Base-by-base conservation (phyloP, 2,888 invertebrate species). In the Drosophila nr. perissopoda region DNA sequence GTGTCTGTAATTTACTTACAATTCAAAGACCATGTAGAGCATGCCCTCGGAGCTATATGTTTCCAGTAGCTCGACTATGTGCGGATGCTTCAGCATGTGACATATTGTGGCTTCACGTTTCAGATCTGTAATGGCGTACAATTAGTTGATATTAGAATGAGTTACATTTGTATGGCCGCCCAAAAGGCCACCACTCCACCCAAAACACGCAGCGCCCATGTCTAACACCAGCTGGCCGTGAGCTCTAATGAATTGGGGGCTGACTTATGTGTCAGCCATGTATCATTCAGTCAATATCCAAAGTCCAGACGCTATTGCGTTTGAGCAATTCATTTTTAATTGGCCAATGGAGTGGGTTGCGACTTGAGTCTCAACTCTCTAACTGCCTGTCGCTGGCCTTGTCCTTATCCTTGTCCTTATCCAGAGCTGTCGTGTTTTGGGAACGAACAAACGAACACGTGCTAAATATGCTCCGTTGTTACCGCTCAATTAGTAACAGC, bases 21-120 rank as follows among this genome's bases (percentile, higher is more conserved):
- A 98, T 95, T 99, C 99, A 94, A 99, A 99, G 79, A 99, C 99
- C 99, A 99, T 99, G 93, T 99, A 99, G 29, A 99, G 95, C 97
- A 99, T 98, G 89, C 99, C 99, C 94, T 99, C 99, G 7, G 98
- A 98, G 92, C 98, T 98, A 95, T 99, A 99, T 0, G 99, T 99
- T 94, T 99, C 99, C 87, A 99, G 94, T 64, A 99, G 95, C 94
- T 99, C 99, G 84, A 99, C 99, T 88, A 99, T 99, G 94, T 99
- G 99, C 6, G 98, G 98, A 94, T 99, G 99, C 93, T 99, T 99
- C 89, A 99, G 94, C 97, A 99, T 98, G 94, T 99, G 99, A 93
- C 99, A 99, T 95, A 98, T 98, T 94, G 98, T 99, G 61, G 99
- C 99, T 94, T 99, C 99, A 61, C 99, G 95, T 94, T 99, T 99